Evolutionary conservation across 2,797 vertebrate species (phyloP).

Genomic region (Oreortyx pictus): DNA sequence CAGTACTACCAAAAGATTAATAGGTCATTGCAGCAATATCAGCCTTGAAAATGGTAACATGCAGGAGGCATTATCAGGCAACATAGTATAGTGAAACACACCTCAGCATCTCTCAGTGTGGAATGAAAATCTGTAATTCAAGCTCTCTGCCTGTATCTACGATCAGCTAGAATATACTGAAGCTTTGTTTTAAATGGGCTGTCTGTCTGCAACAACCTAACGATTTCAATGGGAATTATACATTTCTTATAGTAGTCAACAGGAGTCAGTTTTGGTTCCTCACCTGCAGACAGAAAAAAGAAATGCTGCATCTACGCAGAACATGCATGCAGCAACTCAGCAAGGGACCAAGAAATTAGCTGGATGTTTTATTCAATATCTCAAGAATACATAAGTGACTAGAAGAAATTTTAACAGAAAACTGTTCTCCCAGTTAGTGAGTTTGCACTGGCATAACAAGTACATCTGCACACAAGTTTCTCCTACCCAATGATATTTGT

Average conservation of each 20-base stretch:
- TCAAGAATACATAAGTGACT: not conserved
- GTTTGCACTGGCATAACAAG: not conserved
- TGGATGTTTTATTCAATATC: not conserved
- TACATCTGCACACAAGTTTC: not conserved
- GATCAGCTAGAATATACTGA: not conserved
- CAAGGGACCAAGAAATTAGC: not conserved
- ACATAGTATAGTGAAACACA: not conserved
- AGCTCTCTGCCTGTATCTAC: not conserved
- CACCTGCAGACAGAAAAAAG: not conserved
- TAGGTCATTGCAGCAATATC: not conserved
- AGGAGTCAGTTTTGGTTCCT: not conserved
- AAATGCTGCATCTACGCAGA: not conserved
- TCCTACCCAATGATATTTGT: not conserved
- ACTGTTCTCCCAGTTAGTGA: not conserved
- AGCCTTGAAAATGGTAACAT: not conserved
- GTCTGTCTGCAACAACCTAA: not conserved
- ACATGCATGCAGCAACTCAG: not conserved
- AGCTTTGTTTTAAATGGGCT: not conserved
- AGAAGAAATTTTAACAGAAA: not conserved
- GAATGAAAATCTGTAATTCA: not conserved
- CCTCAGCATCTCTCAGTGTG: not conserved
- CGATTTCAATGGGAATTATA: not conserved
- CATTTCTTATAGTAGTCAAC: not conserved
- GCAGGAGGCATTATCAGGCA: not conserved
- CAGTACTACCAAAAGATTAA: slow-evolving; percentile 22